Base-by-base conservation (phyloP, 1,140 invertebrate genomes). In the Phocides pigmalion region DNA sequence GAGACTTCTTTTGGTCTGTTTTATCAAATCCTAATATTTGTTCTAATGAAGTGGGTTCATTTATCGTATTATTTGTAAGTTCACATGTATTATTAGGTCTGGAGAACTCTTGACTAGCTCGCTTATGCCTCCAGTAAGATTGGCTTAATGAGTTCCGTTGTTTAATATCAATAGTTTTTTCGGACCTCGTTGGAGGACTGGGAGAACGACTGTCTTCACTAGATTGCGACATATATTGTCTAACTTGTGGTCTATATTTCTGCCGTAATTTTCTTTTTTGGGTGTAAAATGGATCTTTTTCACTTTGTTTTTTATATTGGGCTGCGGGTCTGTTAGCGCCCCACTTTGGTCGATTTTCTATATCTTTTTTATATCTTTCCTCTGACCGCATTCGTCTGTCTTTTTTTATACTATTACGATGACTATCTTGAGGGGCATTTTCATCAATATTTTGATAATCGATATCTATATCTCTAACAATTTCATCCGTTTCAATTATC, bases 271-370 rank as follows among this genome's bases (percentile, higher is more conserved):
- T 94, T 70, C 95, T 74, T 69, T 94, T 93, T 84, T 94, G 94
- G 41, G 93, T 93, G 79, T 96, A 95, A 79, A 95, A 93, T 14
- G 94, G 94, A 87, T 96, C 95, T 77, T 95, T 95, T 79, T 96
- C 95, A 70, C 95, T 96, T 87, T 96, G 95, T 65, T 95, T 96
- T 67, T 95, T 92, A 76, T 96, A 96, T 66, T 95, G 93, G 8
- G 94, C 95, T 25, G 93, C 94, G 50, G 95, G 95, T 70, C 94
- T 93, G 72, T 94, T 95, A 0, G 93, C 94, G 17, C 94, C 94
- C 94, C 94, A 95, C 75, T 95, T 94, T 0, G 94, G 94, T 59
- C 94, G 90, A 68, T 92, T 94, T 74, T 93, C 93, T 51, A 93
- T 84, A 70, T 92, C 92, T 73, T 93, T 92, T 69, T 88, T 92